phyloP scores from a whole-genome alignment of 53 echinoderm and acorn worm genomes.

The Arbacia lixula region DNA sequence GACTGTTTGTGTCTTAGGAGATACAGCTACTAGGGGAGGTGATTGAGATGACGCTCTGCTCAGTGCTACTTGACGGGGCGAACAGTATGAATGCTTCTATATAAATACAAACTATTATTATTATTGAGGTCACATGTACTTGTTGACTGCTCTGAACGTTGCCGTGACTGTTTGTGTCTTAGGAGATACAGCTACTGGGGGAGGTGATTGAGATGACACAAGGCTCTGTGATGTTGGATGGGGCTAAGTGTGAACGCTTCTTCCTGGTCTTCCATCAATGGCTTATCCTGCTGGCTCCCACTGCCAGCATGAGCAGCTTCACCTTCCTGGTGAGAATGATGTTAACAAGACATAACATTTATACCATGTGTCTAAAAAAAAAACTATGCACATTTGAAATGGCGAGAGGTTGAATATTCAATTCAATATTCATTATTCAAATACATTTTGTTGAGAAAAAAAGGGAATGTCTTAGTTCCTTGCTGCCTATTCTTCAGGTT shows the following conservation, averaged over 20 bases:
- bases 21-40: slow-evolving; percentile 68
- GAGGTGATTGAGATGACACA: slow-evolving; percentile 90
- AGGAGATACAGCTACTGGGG: slow-evolving; percentile 62
- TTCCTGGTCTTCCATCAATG: slow-evolving; percentile 82
- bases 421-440: no score
- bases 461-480: no score
- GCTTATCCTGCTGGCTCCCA: slow-evolving; percentile 82
- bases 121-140: no score
- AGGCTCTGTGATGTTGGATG: slow-evolving; percentile 73
- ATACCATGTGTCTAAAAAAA: no score
- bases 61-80: slow-evolving; percentile 63
- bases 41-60: slow-evolving; percentile 74
- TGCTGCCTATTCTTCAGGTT: no score
- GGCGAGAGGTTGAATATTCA: no score
- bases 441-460: no score
- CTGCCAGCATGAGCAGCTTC: slow-evolving; percentile 84
- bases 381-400: no score
- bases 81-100: slow-evolving; percentile 76
- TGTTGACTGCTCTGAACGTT: no score
- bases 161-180: not conserved
- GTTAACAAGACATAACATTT: no score
- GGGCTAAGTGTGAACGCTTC: slow-evolving; percentile 79
- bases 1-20: no score
- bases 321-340: slow-evolving; percentile 76
- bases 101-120: no score